These are phyloP conservation scores for Penelope pileata DNA, from an alignment of 2,113 vertebrate species.

Conservation along the genomic window DNA sequence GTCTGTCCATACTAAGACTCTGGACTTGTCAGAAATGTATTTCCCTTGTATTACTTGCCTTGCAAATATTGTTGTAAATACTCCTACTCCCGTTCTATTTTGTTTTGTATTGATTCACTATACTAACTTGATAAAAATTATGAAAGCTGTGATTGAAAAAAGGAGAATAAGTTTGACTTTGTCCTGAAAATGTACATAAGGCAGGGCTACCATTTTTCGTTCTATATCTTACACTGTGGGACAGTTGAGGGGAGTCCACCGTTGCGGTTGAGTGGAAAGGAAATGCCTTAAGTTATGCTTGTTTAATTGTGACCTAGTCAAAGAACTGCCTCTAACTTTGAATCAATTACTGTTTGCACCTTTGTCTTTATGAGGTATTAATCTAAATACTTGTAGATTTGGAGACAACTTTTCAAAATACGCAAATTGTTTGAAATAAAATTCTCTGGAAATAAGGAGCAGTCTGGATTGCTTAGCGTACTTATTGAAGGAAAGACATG, in stretches of 20 bases:
- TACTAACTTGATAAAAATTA: neutral
- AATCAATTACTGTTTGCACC: neutral
- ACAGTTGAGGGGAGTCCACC: neutral
- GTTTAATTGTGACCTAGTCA: neutral
- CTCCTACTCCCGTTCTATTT: neutral
- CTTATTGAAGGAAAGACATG: neutral
- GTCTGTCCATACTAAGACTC: neutral
- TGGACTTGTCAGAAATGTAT: neutral
- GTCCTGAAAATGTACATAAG: accelerated
- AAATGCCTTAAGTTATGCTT: neutral
- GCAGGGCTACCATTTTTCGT: neutral
- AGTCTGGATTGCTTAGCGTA: neutral
- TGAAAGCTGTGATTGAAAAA: neutral
- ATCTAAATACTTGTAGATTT: neutral
- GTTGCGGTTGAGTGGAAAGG: neutral
- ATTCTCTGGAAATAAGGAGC: neutral
- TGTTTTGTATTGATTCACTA: neutral
- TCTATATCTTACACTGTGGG: neutral
- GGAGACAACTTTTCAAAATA: neutral
- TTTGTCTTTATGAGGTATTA: neutral
- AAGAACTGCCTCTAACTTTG: neutral
- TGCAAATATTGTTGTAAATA: neutral
- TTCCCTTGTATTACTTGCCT: neutral
- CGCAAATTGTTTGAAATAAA: neutral
- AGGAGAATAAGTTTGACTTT: neutral